These are phyloP conservation scores for roundworm (Caenorhabditis elegans) DNA, from an alignment of 1,140 invertebrate genomes.

Conservation along the genomic window WBcel235 BX284602.5:6972501-6973000, in stretches of 20 bases:
- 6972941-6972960: constrained; percentile 76
- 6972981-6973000: not conserved
- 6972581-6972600: not conserved
- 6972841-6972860: not conserved
- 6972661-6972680: not conserved
- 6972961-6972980: constrained; percentile 78
- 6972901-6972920: constrained; percentile 91
- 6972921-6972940: constrained; percentile 94
- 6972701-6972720: not conserved
- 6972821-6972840: not conserved
- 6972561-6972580: not conserved
- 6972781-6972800: no score
- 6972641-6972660: not conserved
- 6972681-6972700: not conserved
- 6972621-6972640: no score
- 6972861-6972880: constrained; percentile 28
- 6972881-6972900: constrained; percentile 72
- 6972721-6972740: not conserved
- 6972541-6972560: not conserved
- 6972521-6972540: not conserved
- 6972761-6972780: not conserved
- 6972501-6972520: not conserved
- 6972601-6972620: no score
- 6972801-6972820: not conserved
- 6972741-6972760: not conserved